Base-by-base conservation (phyloP, 2,113 vertebrate species). In the Cheilinus undulatus region DNA sequence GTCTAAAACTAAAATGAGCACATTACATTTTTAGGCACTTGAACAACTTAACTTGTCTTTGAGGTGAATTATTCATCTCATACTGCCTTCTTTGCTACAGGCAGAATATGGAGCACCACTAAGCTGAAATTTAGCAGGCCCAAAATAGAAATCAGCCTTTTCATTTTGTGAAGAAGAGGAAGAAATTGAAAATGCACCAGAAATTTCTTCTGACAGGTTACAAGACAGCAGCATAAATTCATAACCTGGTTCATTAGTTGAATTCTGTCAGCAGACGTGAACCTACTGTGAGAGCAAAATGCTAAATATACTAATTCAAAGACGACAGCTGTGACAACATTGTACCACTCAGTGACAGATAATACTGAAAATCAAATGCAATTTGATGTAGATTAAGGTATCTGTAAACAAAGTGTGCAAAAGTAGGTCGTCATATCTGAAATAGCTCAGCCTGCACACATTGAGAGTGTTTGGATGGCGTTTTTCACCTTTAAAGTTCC, bases 281-380 rank as follows among this genome's bases (percentile, higher is more conserved):
- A 66, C 42, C 22, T n/a, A 48, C 14, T 43, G 19, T 49, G 58
- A 59, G 51, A 53, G 8, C 32, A 49, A 60, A 49, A 56, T 50
- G 23, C 60, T 76, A 81, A 67, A 76, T 76, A 81, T 67, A 71
- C 3, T 0, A 13, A 67, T 76, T 76, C 60, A 76, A 56, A 71
- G 27, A 24, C 12, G 20, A 10, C 3, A 40, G 53, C 22, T 26
- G 48, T 56, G 59, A 73, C 51, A 67, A 46, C 42, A 28, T 2
- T 2, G 14, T 14, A n/a, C 62, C 20, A 13, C 38, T 58, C 7
- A 63, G 23, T 61, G 23, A 40, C 36, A 58, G 13, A 68, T 45
- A 38, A 6, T 14, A 36, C 19, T 20, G 7, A n/a, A 59, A 22
- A 69, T 46, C 42, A 9, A 19, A 48, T 59, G 26, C 12, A 49